These are phyloP conservation scores for Holocentrus rufus DNA, from an alignment of 2,797 vertebrate genomes.

Conservation along the genomic window DNA sequence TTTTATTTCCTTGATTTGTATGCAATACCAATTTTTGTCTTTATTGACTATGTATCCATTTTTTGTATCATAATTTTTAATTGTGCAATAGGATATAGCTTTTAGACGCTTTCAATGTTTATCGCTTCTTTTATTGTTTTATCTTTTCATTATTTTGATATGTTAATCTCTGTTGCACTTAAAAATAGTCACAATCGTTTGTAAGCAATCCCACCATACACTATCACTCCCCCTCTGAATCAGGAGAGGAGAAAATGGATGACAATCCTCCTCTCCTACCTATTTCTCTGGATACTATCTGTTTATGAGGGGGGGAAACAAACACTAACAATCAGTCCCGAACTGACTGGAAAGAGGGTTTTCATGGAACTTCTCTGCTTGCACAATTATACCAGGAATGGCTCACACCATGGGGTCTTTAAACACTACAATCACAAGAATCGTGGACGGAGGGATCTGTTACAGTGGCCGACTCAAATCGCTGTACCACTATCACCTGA, in stretches of 20 bases:
- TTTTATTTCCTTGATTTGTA: constrained; percentile 75
- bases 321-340: constrained; percentile 57
- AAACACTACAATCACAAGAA: constrained; percentile 60
- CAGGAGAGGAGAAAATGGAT: constrained; percentile 58
- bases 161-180: constrained; percentile 80
- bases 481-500: constrained; percentile 64
- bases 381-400: constrained; percentile 64
- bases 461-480: constrained; percentile 51
- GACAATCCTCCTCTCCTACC: constrained; percentile 70
- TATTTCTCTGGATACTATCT: constrained; percentile 52
- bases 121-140: constrained; percentile 55
- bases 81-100: constrained; percentile 96
- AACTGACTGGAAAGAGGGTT: constrained; percentile 38
- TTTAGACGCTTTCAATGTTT: constrained; percentile 83
- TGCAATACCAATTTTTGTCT: constrained; percentile 74
- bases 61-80: constrained; percentile 87
- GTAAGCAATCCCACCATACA: constrained; percentile 65
- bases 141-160: constrained; percentile 60
- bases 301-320: neutral
- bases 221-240: constrained; percentile 20
- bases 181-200: constrained; percentile 74
- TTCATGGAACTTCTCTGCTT: constrained; percentile 59
- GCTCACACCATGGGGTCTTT: constrained; percentile 37
- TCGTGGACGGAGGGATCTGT: constrained; percentile 55
- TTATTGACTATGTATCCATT: constrained; percentile 82